These are phyloP conservation scores for Poecilia wingei DNA, from an alignment of 2,797 vertebrate genomes.

Conservation along the genomic window DNA sequence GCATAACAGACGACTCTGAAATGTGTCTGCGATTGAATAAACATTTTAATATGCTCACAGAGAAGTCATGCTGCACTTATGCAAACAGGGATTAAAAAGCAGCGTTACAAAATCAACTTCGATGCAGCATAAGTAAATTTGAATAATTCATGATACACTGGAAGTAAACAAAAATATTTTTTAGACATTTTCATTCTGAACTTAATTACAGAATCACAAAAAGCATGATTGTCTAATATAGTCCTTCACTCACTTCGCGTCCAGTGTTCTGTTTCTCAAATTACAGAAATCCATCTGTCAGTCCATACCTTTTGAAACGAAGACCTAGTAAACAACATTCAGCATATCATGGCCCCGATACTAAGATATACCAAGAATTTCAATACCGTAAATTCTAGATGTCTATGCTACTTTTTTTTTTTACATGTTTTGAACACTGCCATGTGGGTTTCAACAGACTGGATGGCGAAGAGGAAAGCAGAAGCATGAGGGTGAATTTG, in stretches of 20 bases:
- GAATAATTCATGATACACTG: slow-evolving; percentile 1
- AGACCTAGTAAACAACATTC: not conserved
- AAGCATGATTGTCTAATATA: no score
- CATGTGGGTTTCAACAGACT: no score
- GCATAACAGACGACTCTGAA: slow-evolving; percentile 25
- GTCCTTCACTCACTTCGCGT: not conserved
- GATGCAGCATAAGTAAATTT: slow-evolving; percentile 2
- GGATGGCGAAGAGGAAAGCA: no score
- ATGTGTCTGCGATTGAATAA: slow-evolving; percentile 38
- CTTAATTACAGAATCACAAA: not conserved
- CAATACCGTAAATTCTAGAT: no score
- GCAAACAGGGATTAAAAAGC: slow-evolving; percentile 22
- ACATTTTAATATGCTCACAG: slow-evolving; percentile 34
- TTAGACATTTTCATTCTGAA: not conserved
- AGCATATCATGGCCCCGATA: not conserved
- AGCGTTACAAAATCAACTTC: not conserved
- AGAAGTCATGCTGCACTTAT: slow-evolving; percentile 57
- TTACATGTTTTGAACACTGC: no score
- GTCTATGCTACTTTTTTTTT: no score
- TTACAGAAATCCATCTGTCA: not conserved
- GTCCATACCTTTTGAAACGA: not conserved
- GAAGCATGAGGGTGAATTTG: no score
- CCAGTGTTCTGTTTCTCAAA: not conserved
- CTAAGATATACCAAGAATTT: not conserved
- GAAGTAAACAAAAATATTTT: not conserved